Evolutionary conservation across 2,888 invertebrate genomes (phyloP).

Genomic region (Pediacus dermestoides): DNA sequence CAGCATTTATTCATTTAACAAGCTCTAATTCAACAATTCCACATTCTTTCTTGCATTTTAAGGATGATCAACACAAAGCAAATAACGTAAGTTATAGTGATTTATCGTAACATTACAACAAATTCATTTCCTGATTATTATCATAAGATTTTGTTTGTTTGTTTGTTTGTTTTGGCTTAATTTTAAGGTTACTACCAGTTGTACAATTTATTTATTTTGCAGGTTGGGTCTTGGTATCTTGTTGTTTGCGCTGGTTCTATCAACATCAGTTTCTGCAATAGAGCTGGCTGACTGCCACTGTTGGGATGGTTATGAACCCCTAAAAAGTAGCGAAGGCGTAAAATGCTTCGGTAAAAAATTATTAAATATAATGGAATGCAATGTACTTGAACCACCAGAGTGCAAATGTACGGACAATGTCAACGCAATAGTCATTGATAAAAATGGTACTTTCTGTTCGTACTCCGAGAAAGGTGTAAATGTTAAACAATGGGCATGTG

Average conservation of each 20-base stretch:
- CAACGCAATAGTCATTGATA: conserved; percentile 1
- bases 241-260: neutral
- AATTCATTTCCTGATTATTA: too few species aligned
- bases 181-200: too few species aligned
- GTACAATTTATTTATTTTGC: too few species aligned
- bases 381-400: conserved; percentile 12
- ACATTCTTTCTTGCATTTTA: too few species aligned
- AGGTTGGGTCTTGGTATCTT: conserved; percentile 9
- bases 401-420: conserved; percentile 17
- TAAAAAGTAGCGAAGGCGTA: neutral
- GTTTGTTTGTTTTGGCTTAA: too few species aligned
- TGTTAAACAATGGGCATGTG: conserved; percentile 20
- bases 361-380: conserved; percentile 12
- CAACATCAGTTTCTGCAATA: conserved; percentile 2
- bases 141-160: too few species aligned
- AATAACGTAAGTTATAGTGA: too few species aligned
- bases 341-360: conserved; percentile 9
- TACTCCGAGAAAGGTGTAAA: conserved; percentile 17
- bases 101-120: too few species aligned
- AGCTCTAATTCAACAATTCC: too few species aligned
- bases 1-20: too few species aligned
- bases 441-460: conserved; percentile 19
- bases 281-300: conserved; percentile 17
- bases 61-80: too few species aligned
- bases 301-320: conserved; percentile 28